Evolutionary conservation across 2,888 invertebrate genomes (phyloP), one percentile per base, ranked within the genome.

Genomic region (Masnerella sp.): DNA sequence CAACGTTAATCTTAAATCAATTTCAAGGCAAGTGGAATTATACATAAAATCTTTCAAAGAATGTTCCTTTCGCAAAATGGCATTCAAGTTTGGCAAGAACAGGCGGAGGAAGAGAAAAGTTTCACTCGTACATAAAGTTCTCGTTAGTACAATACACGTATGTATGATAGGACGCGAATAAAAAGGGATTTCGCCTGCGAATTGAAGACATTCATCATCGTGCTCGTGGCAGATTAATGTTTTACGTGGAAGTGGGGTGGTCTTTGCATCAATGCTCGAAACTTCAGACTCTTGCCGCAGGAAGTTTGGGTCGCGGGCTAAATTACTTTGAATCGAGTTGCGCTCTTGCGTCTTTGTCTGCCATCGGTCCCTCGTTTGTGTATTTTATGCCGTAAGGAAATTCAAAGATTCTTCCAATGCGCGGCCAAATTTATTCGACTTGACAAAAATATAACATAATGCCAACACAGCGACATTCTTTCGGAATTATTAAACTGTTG

Each of bases 311-410:
- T 5, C 43, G 64, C 36, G 28, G 18, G 54, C 43, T 65, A 65
- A 65, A 65, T 65, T 65, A 65, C 64, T 65, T 65, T 52, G 52
- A 65, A 65, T 65, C 64, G 43, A 54, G 45, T 65, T 54, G 17
- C 12, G 12, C 25, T 8, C 28, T 17, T 9, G 9, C 52, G 15
- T 25, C n/a, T 22, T 18, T 9, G 15, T 9, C 45, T 28, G 22
- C n/a, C 32, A 32, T 47, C 49, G 18, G 36, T 17, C 38, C 40
- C 32, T 7, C 49, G 28, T 47, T 47, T 59, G 11, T 11, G 15
- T 49, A 40, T 40, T 28, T 30, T 18, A 5, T 7, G 30, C 30
- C 4, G 28, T n/a, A 38, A 65, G 43, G 38, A 54, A 54, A 45
- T 38, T 17, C 28, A 43, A 65, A 65, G 45, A 65, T 54, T 54